Percentiles rank a stretch among this genome's conserved stretches.
These are phyloP conservation scores for Torymus auratus DNA, from an alignment of 2,888 invertebrate genomes.

Conservation along the genomic window DNA sequence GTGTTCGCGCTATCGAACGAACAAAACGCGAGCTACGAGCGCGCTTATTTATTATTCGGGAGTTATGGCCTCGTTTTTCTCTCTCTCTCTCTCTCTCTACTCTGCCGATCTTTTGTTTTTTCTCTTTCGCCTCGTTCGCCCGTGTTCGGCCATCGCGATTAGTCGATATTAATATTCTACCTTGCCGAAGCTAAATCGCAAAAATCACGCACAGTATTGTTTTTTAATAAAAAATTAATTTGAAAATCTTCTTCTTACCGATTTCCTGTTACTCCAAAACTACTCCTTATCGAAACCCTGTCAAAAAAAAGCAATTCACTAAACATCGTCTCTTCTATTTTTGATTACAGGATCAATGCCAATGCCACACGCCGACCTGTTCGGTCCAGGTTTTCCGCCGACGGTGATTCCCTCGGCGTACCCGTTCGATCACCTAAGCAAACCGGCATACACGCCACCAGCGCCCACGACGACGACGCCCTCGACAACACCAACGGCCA, in stretches of 20 bases:
- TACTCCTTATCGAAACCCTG: not conserved
- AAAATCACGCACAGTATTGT: too few species aligned
- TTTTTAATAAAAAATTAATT: too few species aligned
- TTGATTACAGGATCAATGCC: constrained; percentile 69
- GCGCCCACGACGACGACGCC: not conserved
- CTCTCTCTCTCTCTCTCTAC: too few species aligned
- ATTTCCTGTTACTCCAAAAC: not conserved
- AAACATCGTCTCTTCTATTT: constrained; percentile 1
- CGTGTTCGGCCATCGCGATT: too few species aligned
- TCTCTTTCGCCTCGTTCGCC: too few species aligned
- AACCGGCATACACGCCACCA: constrained; percentile 6
- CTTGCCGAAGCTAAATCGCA: too few species aligned
- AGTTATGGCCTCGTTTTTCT: not conserved
- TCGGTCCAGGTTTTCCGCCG: constrained; percentile 68
- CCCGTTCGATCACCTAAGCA: constrained; percentile 61
- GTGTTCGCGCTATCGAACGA: not conserved
- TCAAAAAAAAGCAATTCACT: constrained; percentile 2
- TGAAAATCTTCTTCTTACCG: too few species aligned
- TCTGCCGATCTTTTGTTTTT: too few species aligned
- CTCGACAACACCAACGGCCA: not conserved
- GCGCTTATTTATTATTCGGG: constrained; percentile 18
- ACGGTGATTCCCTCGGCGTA: constrained; percentile 69
- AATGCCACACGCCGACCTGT: constrained; percentile 70
- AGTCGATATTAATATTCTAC: too few species aligned
- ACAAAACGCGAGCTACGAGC: constrained; percentile 13